A percentile compares a stretch with the other conserved stretches of the same genome.
Conservation (phyloP, 2,888 invertebrate genomes). For the Trachelus stipa region DNA sequence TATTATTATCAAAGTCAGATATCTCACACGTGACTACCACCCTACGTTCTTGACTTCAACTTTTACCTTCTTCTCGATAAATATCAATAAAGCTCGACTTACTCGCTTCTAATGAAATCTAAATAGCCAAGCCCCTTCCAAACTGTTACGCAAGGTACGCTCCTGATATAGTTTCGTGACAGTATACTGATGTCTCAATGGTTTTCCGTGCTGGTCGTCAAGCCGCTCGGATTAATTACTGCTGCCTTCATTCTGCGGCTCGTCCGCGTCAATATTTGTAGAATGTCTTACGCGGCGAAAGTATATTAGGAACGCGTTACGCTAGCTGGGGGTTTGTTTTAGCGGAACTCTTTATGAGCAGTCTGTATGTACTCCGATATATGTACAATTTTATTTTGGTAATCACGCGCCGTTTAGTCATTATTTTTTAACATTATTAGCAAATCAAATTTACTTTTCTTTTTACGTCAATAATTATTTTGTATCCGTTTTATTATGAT, state of each 20-base stretch:
- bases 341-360: too few species aligned
- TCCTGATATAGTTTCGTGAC: not conserved
- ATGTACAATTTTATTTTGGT: too few species aligned
- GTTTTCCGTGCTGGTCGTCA: slow-evolving; percentile 47
- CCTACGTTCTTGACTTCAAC: slow-evolving; percentile 49
- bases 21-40: slow-evolving; percentile 47
- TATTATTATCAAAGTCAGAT: not conserved
- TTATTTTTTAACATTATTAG: too few species aligned
- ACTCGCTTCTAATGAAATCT: slow-evolving; percentile 57
- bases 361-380: too few species aligned
- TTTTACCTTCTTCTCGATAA: slow-evolving; percentile 39
- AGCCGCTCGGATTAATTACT: slow-evolving; percentile 53
- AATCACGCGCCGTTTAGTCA: too few species aligned
- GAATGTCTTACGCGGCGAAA: slow-evolving; percentile 16
- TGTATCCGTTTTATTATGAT: too few species aligned
- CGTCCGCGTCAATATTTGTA: slow-evolving; percentile 28
- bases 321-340: not conserved
- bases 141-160: not conserved
- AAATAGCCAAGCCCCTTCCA: slow-evolving; percentile 39
- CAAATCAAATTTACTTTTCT: too few species aligned
- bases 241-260: slow-evolving; percentile 37
- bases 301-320: slow-evolving; percentile 1
- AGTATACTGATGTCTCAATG: slow-evolving; percentile 32
- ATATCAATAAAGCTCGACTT: slow-evolving; percentile 51
- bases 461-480: too few species aligned